Conservation (phyloP, 2,888 invertebrate species). For the Leptinotarsa tumamoca region DNA sequence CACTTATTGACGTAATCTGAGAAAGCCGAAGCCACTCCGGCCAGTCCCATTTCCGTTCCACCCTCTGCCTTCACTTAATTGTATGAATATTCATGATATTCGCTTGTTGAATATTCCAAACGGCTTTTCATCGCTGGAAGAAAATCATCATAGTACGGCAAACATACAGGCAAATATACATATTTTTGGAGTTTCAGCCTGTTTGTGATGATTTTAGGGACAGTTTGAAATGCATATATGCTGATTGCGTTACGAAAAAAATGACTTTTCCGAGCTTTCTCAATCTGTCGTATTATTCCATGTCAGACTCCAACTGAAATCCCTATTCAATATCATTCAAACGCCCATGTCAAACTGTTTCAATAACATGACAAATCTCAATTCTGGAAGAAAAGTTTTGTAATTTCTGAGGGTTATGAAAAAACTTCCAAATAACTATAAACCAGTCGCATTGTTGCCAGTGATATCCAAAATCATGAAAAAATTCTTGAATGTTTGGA, state of each 20-base stretch:
- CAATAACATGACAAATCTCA: too few species aligned
- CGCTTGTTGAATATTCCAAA: constrained; percentile 59
- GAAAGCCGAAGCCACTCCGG: constrained; percentile 47
- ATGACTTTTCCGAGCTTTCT: not conserved
- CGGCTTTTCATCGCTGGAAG: constrained; percentile 49
- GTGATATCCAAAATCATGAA: too few species aligned
- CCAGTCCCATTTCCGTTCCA: constrained; percentile 53
- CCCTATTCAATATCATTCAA: too few species aligned
- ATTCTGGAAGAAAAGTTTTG: too few species aligned
- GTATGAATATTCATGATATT: constrained; percentile 61
- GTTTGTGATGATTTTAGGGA: constrained; percentile 6
- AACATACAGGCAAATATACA: constrained; percentile 19
- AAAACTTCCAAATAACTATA: too few species aligned
- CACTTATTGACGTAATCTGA: constrained; percentile 54
- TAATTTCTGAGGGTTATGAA: too few species aligned
- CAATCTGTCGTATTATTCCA: not conserved
- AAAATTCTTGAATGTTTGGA: too few species aligned
- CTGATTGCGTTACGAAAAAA: not conserved
- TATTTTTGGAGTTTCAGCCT: constrained; percentile 6
- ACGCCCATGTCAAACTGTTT: too few species aligned
- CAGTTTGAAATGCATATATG: constrained; percentile 16
- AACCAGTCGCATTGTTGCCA: too few species aligned
- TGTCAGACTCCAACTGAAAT: not conserved
- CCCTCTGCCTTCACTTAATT: constrained; percentile 60
- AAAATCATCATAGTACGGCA: constrained; percentile 55